Evolutionary conservation across 92 coral and sea anemone species (phyloP), one percentile per base, ranked within the genome.

Genomic region (Paragorgia papillata): DNA sequence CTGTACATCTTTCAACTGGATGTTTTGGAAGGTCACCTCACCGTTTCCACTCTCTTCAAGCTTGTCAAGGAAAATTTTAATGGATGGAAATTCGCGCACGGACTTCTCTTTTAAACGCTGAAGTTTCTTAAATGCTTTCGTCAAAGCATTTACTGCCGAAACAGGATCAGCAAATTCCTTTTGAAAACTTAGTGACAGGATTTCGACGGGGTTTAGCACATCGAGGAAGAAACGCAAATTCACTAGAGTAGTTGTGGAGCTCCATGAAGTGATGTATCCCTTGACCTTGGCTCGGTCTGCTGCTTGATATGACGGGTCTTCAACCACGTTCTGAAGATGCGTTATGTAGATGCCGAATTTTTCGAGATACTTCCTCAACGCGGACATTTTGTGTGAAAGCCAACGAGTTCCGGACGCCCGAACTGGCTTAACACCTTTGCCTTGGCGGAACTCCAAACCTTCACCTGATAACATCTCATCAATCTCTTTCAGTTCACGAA

Each of bases 401-500:
- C 71, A 65, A 13, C 71, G 39, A 21, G 25, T 65, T 19, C 71
- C 53, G 28, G 71, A 34, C 17, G 50, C 71, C 43, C 43, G 39
- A 50, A 30, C 21, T 17, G 71, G 71, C 43, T 37, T 65, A 37
- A 37, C 43, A 37, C 43, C 43, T 37, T 37, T 37, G n/a, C n/a
- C n/a, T n/a, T n/a, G n/a, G 43, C 43, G 51, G 71, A 65, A 65
- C 43, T 32, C 2, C 71, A 37, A 37, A 34, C 71, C 71, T 65
- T 65, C 51, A 13, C 43, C 39, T 65, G 71, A 46, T 65, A 50
- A 34, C 50, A 50, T 50, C 51, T 37, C 43, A 37, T 37, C 43
- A 37, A 65, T 34, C 71, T 65, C 71, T 6, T 29, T n/a, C 43
- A 37, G 50, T 20, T 65, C 71, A 34, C 71, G 51, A 65, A 65